Evolutionary conservation across 2,113 vertebrate species (phyloP).

Genomic region (Pangasianodon hypophthalmus): DNA sequence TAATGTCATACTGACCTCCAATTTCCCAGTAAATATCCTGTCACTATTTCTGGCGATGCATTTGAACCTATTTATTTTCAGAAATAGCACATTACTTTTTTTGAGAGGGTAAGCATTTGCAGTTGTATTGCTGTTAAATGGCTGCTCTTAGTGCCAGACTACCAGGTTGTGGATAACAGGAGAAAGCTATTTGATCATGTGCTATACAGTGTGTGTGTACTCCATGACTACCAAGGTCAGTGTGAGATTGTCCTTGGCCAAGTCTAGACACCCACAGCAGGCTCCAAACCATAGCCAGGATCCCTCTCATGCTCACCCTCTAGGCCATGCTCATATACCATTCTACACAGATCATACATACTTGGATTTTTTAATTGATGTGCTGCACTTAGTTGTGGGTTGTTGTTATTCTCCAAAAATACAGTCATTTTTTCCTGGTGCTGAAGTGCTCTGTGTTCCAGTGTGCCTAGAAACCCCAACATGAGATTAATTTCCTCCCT

Average conservation of each 20-base stretch:
- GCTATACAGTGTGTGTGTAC: background rate
- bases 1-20: background rate
- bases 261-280: conserved; percentile 46
- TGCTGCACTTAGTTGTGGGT: background rate
- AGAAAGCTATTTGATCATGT: conserved; percentile 6
- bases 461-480: background rate
- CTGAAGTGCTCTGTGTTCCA: background rate
- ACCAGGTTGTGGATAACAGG: background rate
- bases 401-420: background rate
- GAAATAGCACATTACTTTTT: conserved; percentile 5
- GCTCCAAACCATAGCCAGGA: conserved; percentile 29
- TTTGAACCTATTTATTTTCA: conserved; percentile 23
- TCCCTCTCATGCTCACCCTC: conserved; percentile 1
- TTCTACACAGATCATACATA: background rate
- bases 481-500: background rate
- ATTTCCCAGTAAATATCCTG: background rate
- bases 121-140: conserved; percentile 47
- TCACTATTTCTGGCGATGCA: background rate
- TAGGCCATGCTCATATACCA: background rate
- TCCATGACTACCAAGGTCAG: conserved; percentile 46
- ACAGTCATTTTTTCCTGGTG: background rate
- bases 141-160: background rate
- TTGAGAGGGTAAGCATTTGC: background rate
- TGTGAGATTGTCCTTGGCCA: conserved; percentile 26
- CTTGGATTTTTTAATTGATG: background rate